Base-by-base conservation (phyloP, 2,888 invertebrate species). In the Nymphalis urticae region DNA sequence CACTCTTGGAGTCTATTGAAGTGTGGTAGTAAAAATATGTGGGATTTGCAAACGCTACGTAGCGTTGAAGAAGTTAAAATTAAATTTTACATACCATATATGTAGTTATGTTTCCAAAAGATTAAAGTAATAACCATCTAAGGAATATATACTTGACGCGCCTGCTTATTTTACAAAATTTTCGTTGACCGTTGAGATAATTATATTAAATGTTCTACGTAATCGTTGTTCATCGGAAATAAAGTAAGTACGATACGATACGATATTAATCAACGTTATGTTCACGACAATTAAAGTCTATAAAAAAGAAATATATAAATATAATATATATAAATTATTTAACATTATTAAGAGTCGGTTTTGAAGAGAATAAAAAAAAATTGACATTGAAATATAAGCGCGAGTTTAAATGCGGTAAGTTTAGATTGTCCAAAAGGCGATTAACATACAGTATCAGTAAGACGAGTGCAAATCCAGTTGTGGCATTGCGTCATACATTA, bases 391-490 rank as follows among this genome's bases (percentile, higher is more conserved):
- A 48, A 62, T 60, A 47, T 27, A 8, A 48, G 48, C 47, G 61
- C 53, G 24, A 42, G 42, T 24, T 65, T 61, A 16, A 66, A 51
- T 61, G 62, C 48, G 16, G 48, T 56, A 36, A 48, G 68, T 68
- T 68, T 72, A 70, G 70, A 70, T 66, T 70, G 71, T 71, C 67
- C 68, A 66, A 75, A 73, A 71, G 74, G 66, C 73, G 73, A 75
- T 75, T 76, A 78, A 82, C 82, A 82, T 77, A 77, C 77, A 78
- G 81, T 82, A 85, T 82, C 82, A 80, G 82, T 82, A 79, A 85
- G 88, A 88, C 87, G 88, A 88, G 87, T 87, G 87, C 86, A 87
- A 88, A 87, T 88, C 89, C 87, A 88, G 87, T 88, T 79, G 82
- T 80, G 78, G 82, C 80, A 84, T 89, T 89, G 87, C 89, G 88